Percentiles rank a stretch among this genome's conserved stretches.
Conservation (phyloP, 2,888 invertebrate species). For the Metellina segmentata region DNA sequence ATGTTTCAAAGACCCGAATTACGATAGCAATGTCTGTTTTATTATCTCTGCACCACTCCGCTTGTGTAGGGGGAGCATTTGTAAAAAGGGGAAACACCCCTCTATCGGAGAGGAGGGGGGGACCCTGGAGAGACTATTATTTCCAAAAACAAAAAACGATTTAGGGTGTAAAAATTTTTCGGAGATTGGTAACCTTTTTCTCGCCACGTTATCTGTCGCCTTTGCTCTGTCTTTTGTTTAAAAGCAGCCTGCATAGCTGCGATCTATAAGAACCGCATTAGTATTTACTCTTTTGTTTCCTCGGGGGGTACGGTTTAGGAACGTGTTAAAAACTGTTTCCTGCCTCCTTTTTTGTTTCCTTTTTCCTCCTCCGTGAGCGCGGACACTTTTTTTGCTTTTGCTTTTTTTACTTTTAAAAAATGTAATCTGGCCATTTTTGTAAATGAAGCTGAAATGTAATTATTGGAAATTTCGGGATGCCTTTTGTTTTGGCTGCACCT, state of each 20-base stretch:
- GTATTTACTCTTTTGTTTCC: constrained; percentile 75
- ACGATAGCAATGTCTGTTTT: constrained; percentile 72
- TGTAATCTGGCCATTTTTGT: constrained; percentile 74
- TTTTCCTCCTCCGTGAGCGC: constrained; percentile 11
- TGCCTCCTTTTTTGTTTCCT: constrained; percentile 58
- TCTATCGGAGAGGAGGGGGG: not conserved
- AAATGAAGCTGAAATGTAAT: constrained; percentile 76
- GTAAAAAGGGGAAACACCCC: constrained; percentile 45
- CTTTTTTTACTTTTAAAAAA: constrained; percentile 11
- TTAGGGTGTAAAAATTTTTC: constrained; percentile 69
- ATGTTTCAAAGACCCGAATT: constrained; percentile 59
- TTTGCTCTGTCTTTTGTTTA: constrained; percentile 65
- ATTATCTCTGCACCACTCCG: constrained; percentile 54
- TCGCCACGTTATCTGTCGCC: constrained; percentile 65
- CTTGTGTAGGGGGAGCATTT: constrained; percentile 31
- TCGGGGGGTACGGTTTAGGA: constrained; percentile 59
- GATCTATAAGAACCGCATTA: constrained; percentile 74
- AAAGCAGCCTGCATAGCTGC: constrained; percentile 44
- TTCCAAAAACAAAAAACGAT: constrained; percentile 74
- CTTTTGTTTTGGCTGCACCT: constrained; percentile 66
- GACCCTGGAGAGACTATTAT: constrained; percentile 73
- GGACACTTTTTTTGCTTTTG: constrained; percentile 38
- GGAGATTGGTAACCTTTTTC: constrained; percentile 72
- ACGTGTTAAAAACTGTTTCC: constrained; percentile 75
- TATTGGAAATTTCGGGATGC: constrained; percentile 71